phyloP scores from a whole-genome alignment of 2,888 invertebrate species.

The Brassicogethes aeneus region DNA sequence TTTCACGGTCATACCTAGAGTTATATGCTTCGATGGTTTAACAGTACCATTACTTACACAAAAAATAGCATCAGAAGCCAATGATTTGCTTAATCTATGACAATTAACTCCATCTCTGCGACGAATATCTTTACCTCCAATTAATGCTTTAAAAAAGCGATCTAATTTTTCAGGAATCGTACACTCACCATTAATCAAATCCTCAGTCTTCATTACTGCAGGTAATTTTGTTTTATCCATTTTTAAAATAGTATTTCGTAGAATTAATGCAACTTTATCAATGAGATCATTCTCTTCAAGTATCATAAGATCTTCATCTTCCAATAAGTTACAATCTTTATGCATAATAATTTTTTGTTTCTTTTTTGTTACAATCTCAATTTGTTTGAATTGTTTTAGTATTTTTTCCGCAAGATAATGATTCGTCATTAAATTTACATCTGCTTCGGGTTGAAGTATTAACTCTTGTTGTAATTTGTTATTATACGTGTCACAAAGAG shows the following conservation, averaged over 20 bases:
- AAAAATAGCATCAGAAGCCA: constrained; percentile 8
- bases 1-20: constrained; percentile 11
- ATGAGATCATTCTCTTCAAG: constrained; percentile 19
- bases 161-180: constrained; percentile 12
- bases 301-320: constrained; percentile 15
- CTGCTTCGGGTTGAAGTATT: constrained; percentile 17
- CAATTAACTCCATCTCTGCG: constrained; percentile 2
- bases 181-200: constrained; percentile 10
- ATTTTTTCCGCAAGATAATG: constrained; percentile 20
- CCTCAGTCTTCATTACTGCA: background rate
- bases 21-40: constrained; percentile 12
- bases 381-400: constrained; percentile 16
- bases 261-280: constrained; percentile 18
- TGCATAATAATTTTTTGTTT: constrained; percentile 22
- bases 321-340: constrained; percentile 14
- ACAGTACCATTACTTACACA: constrained; percentile 8
- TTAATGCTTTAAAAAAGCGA: constrained; percentile 13
- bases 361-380: constrained; percentile 17
- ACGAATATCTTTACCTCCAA: constrained; percentile 5
- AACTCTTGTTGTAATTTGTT: constrained; percentile 18
- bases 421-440: constrained; percentile 15
- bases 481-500: constrained; percentile 20
- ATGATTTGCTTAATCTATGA: constrained; percentile 6
- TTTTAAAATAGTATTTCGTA: constrained; percentile 17
- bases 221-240: constrained; percentile 10